Evolutionary conservation across 2,113 vertebrate species (phyloP), one percentile per base, ranked within the genome.

Genomic region (Eubucco bourcierii): DNA sequence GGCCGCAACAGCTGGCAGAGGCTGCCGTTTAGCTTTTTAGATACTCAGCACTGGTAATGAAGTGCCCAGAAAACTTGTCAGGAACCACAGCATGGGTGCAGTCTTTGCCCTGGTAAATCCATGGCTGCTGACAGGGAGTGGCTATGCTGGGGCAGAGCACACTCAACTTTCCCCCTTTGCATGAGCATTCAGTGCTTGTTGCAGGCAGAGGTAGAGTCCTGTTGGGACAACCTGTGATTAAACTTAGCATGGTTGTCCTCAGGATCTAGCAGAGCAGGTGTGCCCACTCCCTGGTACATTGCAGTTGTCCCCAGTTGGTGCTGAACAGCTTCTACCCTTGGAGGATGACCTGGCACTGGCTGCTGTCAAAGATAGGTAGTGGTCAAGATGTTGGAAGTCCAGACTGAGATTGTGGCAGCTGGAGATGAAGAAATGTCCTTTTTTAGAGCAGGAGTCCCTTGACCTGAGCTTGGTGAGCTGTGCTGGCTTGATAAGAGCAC

Each of bases 121-220:
- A 4, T 18, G 29, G 16, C 10, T 1, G 3, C 24, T 39, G 73
- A 24, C 21, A 56, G 17, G n/a, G 81, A 52, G 8, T 31, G 11
- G 31, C 87, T 17, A 37, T 52, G 41, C 53, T 2, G 8, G 66
- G 37, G 20, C 31, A 41, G 73, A 31, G 39, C 52, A 2, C 2
- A 1, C 39, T 61, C 2, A 0, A 10, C 79, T 75, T 37, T 27
- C 50, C 39, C 0, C 14, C 27, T 34, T 27, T 24, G 34, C 29
- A 13, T 0, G 2, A 46, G 20, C 0, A 0, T 6, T 73, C 13
- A 2, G 21, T 24, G 23, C 20, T 10, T 16, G 29, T 29, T 29
- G 24, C 21, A 29, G n/a, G 50, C 24, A 27, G 71, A 66, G 53
- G 20, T 1, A n/a, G 24, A 47, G n/a, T 31, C 5, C 64, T n/a